Base-by-base conservation (phyloP, 2,888 invertebrate genomes). In the Dicranocentrus wangi region DNA sequence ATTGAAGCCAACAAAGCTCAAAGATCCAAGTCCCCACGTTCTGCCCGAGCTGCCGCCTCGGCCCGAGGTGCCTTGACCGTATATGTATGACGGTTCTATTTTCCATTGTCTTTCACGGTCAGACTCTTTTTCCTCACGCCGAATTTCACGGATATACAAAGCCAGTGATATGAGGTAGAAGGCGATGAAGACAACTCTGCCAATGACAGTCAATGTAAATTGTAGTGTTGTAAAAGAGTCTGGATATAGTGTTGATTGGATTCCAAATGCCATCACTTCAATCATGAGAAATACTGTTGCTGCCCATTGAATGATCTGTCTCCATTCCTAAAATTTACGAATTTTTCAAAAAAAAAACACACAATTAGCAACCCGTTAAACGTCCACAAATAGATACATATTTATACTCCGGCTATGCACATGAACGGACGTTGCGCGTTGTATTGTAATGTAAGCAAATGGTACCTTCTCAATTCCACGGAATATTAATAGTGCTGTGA, bases 301-400 rank as follows among this genome's bases (percentile, higher is more conserved):
- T 23, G 81, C 70, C 81, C 81, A 81, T 32, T 81, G 81, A 47
- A 81, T 81, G 17, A 81, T 65, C 47, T 81, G 75, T 43, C 81
- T 32, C 81, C 81, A 81, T 76, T 81, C 81, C 81, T 81, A 23
- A 23, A 25, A 39, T 39, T n/a, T n/a, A n/a, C n/a, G n/a, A n/a
- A n/a, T n/a, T n/a, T n/a, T n/a, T n/a, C n/a, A n/a, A n/a, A n/a
- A n/a, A n/a, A n/a, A n/a, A n/a, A n/a, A n/a, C n/a, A n/a, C n/a
- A n/a, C n/a, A n/a, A n/a, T n/a, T n/a, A n/a, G n/a, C n/a, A n/a
- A n/a, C n/a, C n/a, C n/a, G n/a, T n/a, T n/a, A n/a, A n/a, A n/a
- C n/a, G n/a, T n/a, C n/a, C n/a, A n/a, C n/a, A n/a, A n/a, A n/a
- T n/a, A n/a, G n/a, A n/a, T n/a, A n/a, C n/a, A n/a, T n/a, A n/a